Conservation (phyloP, 2,888 invertebrate genomes). For the Drosophila birchii region DNA sequence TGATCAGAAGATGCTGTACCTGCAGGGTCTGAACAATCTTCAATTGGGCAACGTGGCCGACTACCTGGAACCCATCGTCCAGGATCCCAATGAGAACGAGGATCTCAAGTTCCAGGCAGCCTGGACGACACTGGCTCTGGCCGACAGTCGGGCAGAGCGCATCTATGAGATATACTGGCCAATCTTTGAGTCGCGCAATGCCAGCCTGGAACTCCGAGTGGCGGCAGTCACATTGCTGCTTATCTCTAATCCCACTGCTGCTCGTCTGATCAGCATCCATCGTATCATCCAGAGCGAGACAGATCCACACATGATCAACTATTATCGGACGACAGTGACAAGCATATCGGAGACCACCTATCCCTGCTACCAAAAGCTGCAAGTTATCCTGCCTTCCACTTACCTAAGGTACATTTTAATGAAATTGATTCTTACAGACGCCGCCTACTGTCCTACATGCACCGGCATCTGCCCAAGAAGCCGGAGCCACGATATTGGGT, state of each 20-base stretch:
- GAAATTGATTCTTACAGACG: conserved; percentile 84
- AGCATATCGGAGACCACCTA: conserved; percentile 89
- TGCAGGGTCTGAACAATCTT: conserved; percentile 89
- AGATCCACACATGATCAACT: conserved; percentile 88
- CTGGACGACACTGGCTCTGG: conserved; percentile 87
- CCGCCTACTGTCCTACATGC: conserved; percentile 88
- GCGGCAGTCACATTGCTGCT: conserved; percentile 88
- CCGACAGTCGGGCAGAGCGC: conserved; percentile 85
- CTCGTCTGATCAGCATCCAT: conserved; percentile 89
- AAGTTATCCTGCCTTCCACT: conserved; percentile 79
- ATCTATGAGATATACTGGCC: conserved; percentile 88
- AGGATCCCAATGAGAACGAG: conserved; percentile 86
- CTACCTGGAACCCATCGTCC: conserved; percentile 86
- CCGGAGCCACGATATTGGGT: conserved; percentile 87
- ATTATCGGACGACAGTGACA: conserved; percentile 89
- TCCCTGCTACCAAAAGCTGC: conserved; percentile 89
- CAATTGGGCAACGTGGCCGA: conserved; percentile 86
- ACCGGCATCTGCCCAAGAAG: conserved; percentile 87
- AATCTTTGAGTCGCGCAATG: conserved; percentile 88
- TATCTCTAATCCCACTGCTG: conserved; percentile 88
- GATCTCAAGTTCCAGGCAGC: conserved; percentile 88
- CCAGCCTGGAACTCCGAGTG: conserved; percentile 88
- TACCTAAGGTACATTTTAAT: not conserved
- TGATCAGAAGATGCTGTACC: conserved; percentile 89
- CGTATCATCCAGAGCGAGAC: conserved; percentile 88